Evolutionary conservation across 2,797 vertebrate species (phyloP), one percentile per base, ranked within the genome.

Genomic region (Mormyrus hasselquistii): DNA sequence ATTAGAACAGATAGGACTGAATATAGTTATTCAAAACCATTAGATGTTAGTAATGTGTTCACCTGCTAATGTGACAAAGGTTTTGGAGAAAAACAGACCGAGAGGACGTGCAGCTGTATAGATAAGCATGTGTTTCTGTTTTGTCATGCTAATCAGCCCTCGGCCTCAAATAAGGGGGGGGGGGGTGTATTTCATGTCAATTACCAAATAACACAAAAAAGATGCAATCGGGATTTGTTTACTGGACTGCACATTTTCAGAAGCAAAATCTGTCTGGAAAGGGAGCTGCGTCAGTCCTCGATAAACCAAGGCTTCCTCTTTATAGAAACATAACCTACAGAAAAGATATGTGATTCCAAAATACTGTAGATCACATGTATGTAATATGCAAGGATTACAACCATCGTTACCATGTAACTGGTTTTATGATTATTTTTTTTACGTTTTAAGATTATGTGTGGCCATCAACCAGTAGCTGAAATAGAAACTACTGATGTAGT

Each of bases 71-170:
- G 9, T 19, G 38, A 87, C 55, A 41, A 44, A 19, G n/a, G 55
- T 49, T 87, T 44, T 44, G 0, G 38, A 3, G 22, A 9, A 29
- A 65, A 69, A 65, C 34, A 49, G 57, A 2, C 19, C 16, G 6
- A 65, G 57, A 65, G 57, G 59, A 25, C 14, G 9, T 88, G 73
- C n/a, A 25, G 73, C 16, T 83, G 38, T 6, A 44, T 5, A 76
- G 65, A 76, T 76, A 88, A 88, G 87, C 44, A 2, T 25, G 16
- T 83, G 49, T 19, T 38, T 22, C 29, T 41, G 8, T 50, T 88
- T 82, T 82, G 69, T 57, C 29, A 88, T 44, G 69, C 14, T 59
- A 88, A 88, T 83, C 76, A 83, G n/a, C 41, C 16, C 73, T 44
- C 2, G 0, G 29, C 12, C 29, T 38, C n/a, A 47, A 50, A 85